phyloP scores from a whole-genome alignment of 2,113 vertebrate species.

The Centropus unirufus region DNA sequence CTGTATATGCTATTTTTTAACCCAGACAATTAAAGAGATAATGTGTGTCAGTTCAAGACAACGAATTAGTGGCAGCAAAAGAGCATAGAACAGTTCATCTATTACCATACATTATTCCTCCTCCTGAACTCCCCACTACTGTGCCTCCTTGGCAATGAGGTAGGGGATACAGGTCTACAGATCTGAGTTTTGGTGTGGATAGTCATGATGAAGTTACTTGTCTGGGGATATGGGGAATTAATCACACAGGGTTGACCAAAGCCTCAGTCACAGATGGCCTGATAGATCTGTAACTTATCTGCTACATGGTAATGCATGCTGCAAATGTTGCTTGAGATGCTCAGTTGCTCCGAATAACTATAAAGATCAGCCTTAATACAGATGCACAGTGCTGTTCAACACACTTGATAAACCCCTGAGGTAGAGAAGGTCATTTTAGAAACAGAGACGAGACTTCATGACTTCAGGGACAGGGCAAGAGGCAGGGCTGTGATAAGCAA shows the following conservation, averaged over 20 bases:
- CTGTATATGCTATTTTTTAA: neutral
- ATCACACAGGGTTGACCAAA: neutral
- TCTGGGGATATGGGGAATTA: neutral
- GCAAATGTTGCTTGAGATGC: neutral
- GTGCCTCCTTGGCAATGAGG: neutral
- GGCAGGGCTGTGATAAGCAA: neutral
- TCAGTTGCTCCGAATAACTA: neutral
- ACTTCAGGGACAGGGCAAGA: neutral
- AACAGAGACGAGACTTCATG: neutral
- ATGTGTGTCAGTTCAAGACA: neutral
- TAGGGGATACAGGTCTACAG: neutral
- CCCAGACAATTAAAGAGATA: neutral
- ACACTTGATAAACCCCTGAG: neutral
- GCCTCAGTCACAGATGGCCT: neutral
- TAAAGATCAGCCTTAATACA: neutral
- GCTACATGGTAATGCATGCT: accelerated
- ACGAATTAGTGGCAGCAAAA: neutral
- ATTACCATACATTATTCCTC: neutral
- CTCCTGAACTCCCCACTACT: neutral
- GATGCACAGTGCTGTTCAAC: neutral
- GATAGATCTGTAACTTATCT: neutral
- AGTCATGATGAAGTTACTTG: neutral
- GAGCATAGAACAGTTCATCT: neutral
- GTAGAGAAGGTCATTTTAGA: neutral
- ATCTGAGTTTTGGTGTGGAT: neutral